These are phyloP conservation scores for Nephrotoma guestfalica DNA, from an alignment of 2,888 invertebrate species.

Conservation along the genomic window DNA sequence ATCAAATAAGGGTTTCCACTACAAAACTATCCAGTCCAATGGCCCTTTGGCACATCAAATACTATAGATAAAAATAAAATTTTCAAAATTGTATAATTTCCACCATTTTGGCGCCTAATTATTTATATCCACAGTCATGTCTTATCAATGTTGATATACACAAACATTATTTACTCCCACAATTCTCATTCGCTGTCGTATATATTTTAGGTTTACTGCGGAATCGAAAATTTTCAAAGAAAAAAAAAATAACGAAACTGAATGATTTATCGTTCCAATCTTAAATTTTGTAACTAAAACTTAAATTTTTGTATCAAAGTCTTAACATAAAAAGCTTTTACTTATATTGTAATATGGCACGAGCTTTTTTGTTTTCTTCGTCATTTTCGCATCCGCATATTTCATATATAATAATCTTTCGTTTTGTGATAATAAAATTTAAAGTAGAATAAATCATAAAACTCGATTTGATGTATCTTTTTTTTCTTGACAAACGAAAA, in stretches of 20 bases:
- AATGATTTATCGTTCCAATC: not conserved
- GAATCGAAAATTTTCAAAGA: not conserved
- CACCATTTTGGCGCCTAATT: not conserved
- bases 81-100: not conserved
- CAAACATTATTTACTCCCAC: not conserved
- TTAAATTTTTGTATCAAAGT: not conserved
- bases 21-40: too few relatives aligned
- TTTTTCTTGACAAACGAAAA: not conserved
- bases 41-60: too few relatives aligned
- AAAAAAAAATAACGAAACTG: not conserved
- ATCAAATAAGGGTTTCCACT: too few relatives aligned
- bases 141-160: not conserved
- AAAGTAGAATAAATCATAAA: not conserved
- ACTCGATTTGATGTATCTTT: not conserved
- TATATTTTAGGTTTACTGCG: not conserved
- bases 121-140: not conserved
- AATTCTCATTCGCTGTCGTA: not conserved
- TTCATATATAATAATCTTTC: not conserved
- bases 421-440: not conserved
- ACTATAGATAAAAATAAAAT: too few relatives aligned
- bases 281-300: not conserved
- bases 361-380: not conserved
- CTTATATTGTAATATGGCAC: too few relatives aligned
- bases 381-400: not conserved
- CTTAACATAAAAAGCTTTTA: not conserved